Base-by-base conservation (phyloP, 2,888 invertebrate species). In the Acanthosepion lycidas region DNA sequence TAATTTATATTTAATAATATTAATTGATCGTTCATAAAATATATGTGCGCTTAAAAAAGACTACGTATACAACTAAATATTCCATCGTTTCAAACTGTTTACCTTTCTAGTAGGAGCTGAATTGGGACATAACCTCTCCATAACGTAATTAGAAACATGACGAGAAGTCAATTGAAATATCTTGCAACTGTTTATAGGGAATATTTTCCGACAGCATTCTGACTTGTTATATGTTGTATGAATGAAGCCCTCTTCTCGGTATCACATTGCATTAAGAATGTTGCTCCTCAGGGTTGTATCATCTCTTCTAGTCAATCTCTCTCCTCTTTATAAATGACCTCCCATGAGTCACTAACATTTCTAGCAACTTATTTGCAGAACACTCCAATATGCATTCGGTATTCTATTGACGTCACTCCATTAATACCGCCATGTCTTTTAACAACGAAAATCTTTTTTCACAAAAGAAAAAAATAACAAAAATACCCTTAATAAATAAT, bases 321-420 rank as follows among this genome's bases (percentile, higher is more conserved):
- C 20, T 78, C 12, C n/a, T 78, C 78, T 78, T 78, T n/a, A 78
- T n/a, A n/a, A 78, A 78, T n/a, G n/a, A 78, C 78, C 33, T 78
- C 78, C 78, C 78, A 78, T 78, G 78, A 78, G 78, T 78, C 78
- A 78, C 78, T 78, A n/a, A n/a, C 78, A n/a, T 78, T 78, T 78
- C 78, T 8, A 33, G n/a, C 78, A 78, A 78, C 78, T 78, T 78
- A n/a, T 78, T 78, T 78, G 33, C 78, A 15, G n/a, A 78, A 78
- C 78, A n/a, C 78, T 78, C 78, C 8, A 78, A 78, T 78, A 78
- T 78, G n/a, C n/a, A 78, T 33, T 78, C 78, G n/a, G 15, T 15
- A 78, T 78, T n/a, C n/a, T n/a, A n/a, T n/a, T 78, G 12, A n/a
- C 1, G n/a, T 5, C n/a, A n/a, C n/a, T 33, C n/a, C 78, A 78